Evolutionary conservation across 2,113 vertebrate genomes (phyloP).

Genomic region (Numenius arquata): DNA sequence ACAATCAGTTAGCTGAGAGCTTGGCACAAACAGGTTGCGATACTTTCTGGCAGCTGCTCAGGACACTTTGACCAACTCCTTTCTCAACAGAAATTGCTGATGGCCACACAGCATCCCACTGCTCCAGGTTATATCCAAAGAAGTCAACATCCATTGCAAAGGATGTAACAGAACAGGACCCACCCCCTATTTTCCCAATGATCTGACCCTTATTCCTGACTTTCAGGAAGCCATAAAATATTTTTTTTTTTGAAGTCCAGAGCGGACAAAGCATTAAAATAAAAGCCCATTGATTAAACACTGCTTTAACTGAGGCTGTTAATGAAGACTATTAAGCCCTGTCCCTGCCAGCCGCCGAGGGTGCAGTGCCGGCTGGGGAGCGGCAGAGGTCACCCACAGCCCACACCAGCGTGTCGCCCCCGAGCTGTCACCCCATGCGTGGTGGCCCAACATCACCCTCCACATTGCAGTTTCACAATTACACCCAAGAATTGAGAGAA

Average conservation of each 20-base stretch:
- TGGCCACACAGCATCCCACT: neutral
- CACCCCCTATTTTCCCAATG: neutral
- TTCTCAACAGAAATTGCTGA: neutral
- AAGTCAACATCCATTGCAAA: neutral
- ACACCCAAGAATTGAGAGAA: neutral
- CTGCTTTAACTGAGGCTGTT: neutral
- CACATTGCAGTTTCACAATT: neutral
- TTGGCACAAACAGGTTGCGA: neutral
- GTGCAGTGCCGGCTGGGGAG: neutral
- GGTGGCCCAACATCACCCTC: neutral
- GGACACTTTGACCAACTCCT: neutral
- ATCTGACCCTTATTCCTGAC: neutral
- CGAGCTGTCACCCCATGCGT: neutral
- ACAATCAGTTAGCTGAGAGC: accelerated
- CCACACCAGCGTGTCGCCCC: neutral
- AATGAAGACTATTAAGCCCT: neutral
- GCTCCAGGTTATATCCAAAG: neutral
- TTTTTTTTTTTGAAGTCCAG: neutral
- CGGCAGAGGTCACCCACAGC: conserved; percentile 72
- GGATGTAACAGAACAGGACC: too few relatives aligned
- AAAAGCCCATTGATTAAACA: neutral
- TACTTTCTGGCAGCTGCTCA: neutral
- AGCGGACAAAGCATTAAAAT: neutral
- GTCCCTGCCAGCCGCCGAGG: neutral
- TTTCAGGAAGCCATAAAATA: neutral